phyloP scores from a whole-genome alignment of 2,888 invertebrate species.

The Imbricaverruca yamaguchii region DNA sequence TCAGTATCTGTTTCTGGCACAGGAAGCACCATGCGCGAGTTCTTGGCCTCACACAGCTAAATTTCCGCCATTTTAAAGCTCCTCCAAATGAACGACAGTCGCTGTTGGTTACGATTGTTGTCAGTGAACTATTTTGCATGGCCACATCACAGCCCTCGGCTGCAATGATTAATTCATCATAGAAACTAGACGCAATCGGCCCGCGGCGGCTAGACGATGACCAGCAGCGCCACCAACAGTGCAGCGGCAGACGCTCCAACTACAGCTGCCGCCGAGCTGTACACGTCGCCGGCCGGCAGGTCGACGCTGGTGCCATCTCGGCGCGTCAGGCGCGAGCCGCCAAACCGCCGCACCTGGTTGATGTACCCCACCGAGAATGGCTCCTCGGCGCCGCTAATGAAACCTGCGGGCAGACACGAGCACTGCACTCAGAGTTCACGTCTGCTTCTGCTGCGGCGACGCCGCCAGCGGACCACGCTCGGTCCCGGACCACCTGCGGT shows the following conservation, averaged over 20 bases:
- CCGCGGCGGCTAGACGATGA: background rate
- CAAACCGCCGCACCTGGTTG: background rate
- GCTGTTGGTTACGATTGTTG: background rate
- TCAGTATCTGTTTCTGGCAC: too few relatives aligned
- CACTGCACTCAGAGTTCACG: background rate
- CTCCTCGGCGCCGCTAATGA: slow-evolving; percentile 1
- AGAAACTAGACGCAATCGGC: too few relatives aligned
- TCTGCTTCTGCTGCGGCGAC: too few relatives aligned
- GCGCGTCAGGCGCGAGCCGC: background rate
- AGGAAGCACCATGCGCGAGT: too few relatives aligned
- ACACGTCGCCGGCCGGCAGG: background rate
- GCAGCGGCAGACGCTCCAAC: background rate
- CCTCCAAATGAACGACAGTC: background rate
- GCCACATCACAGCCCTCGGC: background rate
- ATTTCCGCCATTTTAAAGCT: background rate
- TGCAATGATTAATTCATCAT: too few relatives aligned
- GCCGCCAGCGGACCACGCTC: too few relatives aligned
- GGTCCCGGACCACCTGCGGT: too few relatives aligned
- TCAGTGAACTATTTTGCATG: background rate
- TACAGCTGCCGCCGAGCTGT: background rate
- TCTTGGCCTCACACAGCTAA: too few relatives aligned
- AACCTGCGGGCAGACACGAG: background rate
- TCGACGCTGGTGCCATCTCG: background rate
- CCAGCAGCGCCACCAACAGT: slow-evolving; percentile 1
- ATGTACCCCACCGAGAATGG: background rate